Base-by-base conservation (phyloP, 2,113 vertebrate species). In the Fregetta grallaria region DNA sequence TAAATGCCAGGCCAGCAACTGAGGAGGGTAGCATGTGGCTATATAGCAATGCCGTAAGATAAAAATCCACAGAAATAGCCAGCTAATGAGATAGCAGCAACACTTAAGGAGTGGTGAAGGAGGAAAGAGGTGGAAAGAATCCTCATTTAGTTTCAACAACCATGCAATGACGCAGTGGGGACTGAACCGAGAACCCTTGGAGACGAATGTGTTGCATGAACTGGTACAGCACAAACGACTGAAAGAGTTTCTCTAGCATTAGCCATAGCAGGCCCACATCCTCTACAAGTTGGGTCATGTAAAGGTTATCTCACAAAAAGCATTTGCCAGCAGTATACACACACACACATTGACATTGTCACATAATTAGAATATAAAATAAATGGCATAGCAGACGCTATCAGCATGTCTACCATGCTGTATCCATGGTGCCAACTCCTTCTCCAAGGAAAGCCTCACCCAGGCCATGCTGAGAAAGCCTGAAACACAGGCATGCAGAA, bases 341-440 rank as follows among this genome's bases (percentile, higher is more conserved):
- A 83, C 90, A 83, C 53, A 56, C 65, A 75, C 68, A 29, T 59
- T 84, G 66, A 47, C 86, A 58, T 21, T 44, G 56, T 59, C 3
- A 4, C 53, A 42, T 87, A 94, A 94, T 78, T 79, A 94, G 45
- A 85, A 63, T 62, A 79, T 78, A 66, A 94, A 95, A 81, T 87
- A 91, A 92, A 90, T 40, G 25, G 63, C 75, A 70, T 22, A 75
- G 45, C 83, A 94, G 80, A 85, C 4, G 25, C 84, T 85, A 87
- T 89, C 91, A 94, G 50, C 80, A 58, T 13, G 76, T 96, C 86
- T 96, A 89, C 86, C 80, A 81, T 85, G 83, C 72, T 75, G 65
- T 58, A 86, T 56, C 70, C 88, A 58, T 56, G 53, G 58, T 87
- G 73, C 70, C 86, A 92, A 36, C 66, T 81, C 62, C 70, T 90